Percentiles rank a stretch among this genome's conserved stretches.
phyloP scores from a whole-genome alignment of 2,113 vertebrate species.

The Grammomys dolichurus region DNA sequence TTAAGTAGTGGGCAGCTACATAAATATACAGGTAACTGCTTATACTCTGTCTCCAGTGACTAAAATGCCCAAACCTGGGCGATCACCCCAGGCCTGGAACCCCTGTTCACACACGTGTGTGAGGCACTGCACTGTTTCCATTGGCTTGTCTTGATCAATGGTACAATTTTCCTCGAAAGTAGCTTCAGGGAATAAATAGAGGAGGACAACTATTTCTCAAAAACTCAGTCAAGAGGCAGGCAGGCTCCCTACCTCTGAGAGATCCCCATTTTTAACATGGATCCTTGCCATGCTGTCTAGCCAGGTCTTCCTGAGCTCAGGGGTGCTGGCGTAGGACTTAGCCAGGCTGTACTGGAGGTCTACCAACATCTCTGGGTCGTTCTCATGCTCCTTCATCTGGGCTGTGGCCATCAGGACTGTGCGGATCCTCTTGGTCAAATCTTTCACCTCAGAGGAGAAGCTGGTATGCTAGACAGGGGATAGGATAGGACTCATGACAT shows the following conservation, averaged over 20 bases:
- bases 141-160: background rate
- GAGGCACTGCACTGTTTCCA: background rate
- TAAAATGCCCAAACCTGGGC: background rate
- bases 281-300: slow-evolving; percentile 99
- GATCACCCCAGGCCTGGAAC: background rate
- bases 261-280: slow-evolving; percentile 98
- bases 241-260: slow-evolving; percentile 96
- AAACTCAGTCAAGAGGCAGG: background rate
- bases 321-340: slow-evolving; percentile 98
- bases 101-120: background rate
- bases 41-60: background rate
- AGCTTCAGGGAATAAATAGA: background rate
- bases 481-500: background rate
- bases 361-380: slow-evolving; percentile 98
- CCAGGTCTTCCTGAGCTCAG: slow-evolving; percentile 98
- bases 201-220: background rate
- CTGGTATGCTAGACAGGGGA: slow-evolving; percentile 92
- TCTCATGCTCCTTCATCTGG: slow-evolving; percentile 99
- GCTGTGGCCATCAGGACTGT: slow-evolving; percentile 99
- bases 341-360: slow-evolving; percentile 99
- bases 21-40: background rate
- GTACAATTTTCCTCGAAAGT: background rate
- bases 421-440: slow-evolving; percentile 98
- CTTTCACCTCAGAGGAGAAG: slow-evolving; percentile 98
- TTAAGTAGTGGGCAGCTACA: background rate